Evolutionary conservation across 2,888 invertebrate genomes (phyloP), one percentile per base, ranked within the genome.

Genomic region (Scaptomyza reducta): DNA sequence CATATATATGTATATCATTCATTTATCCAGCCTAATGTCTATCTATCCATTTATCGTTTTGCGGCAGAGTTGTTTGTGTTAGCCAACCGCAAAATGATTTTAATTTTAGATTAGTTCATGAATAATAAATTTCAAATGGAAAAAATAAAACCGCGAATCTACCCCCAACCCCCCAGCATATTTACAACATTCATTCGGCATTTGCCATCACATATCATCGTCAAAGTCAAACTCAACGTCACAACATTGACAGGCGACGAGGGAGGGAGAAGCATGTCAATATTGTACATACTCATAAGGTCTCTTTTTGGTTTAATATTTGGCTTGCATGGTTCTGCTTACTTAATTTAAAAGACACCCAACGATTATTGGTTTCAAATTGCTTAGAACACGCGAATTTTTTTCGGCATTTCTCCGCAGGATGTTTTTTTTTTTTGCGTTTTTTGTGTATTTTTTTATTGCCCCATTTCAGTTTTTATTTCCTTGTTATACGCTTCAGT

Each of bases 321-420:
- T 55, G 69, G 62, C 71, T 86, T 77, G 87, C 85, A 86, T 86
- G 85, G 80, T 64, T 79, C 69, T 70, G 70, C 72, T 78, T 86
- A 86, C 86, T 86, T 88, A 86, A 86, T 86, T 86, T 82, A 77
- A 82, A 87, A 88, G 89, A 86, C 85, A 86, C 85, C 85, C 87
- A 77, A 82, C 75, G 87, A 82, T 86, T 88, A 88, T 88, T 87
- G 89, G 68, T 63, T 70, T 70, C 69, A 77, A 85, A 85, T 86
- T 86, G 89, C 88, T 87, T 88, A 87, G 85, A 75, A 79, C 85
- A 88, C 85, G 85, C 85, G 71, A 86, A 59, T 80, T 59, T 59
- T 60, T 57, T 63, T 53, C 10, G 66, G 59, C 77, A 68, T 62
- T 73, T 74, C 42, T 70, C 42, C 42, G 42, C 63, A n/a, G 54